Base-by-base conservation (phyloP, 2,113 vertebrate species). In the Acrocephalus kingi region DNA sequence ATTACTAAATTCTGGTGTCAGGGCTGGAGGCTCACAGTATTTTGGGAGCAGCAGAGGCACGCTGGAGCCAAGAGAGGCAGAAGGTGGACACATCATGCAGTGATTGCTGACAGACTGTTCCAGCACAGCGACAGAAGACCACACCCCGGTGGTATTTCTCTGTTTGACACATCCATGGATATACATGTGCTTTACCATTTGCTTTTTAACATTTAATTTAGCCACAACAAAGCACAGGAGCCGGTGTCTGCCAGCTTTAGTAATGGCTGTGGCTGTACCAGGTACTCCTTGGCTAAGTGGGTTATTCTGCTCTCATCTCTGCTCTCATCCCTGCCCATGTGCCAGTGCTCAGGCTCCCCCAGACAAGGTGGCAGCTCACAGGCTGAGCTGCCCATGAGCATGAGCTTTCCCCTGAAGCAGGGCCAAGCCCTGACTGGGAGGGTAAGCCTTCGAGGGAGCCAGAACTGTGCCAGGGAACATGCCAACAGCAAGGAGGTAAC, bases 241-340 rank as follows among this genome's bases (percentile, higher is more conserved):
- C 23, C 2, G 13, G 24, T 19, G 11, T 61, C 24, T 66, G 23
- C 20, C 54, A 54, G 31, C 24, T 23, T 48, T 4, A n/a, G 27
- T 3, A 39, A 13, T 4, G 14, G 33, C n/a, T 33, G 1, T 17
- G 11, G 22, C 52, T 28, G 17, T 8, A 10, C 13, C 5, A 2
- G 20, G 30, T 5, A 4, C 1, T 12, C 30, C 43, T 20, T 24
- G 35, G 19, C 30, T 48, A 56, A 78, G 27, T 1, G 28, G 21
- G 13, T 69, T 3, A 2, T 31, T 12, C 19, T 80, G 67, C 16
- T 39, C 35, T 35, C 22, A 2, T 16, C n/a, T 17, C 56, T 88
- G 16, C 28, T 55, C 41, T 13, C 11, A 9, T 35, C 46, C 56
- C 45, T 52, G 31, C 37, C 46, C 52, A 1, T 1, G 6, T 7